These are phyloP conservation scores for Nestor notabilis DNA, from an alignment of 2,113 vertebrate species.

Conservation along the genomic window DNA sequence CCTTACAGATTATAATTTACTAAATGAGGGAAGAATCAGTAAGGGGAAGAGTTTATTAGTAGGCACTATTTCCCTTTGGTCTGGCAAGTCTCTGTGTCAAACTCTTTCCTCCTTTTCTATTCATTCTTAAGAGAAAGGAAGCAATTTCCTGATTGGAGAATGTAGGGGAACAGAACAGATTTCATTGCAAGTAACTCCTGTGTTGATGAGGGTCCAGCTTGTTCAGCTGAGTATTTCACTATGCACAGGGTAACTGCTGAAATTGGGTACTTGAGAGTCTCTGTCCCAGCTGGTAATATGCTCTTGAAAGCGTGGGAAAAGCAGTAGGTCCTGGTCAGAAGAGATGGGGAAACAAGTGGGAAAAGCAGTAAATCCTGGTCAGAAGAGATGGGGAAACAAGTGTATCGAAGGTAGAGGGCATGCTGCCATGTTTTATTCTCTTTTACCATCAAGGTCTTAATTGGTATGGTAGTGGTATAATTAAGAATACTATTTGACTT, in stretches of 20 bases:
- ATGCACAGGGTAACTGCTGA: not conserved
- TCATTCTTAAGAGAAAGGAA: not conserved
- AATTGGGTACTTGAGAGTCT: not conserved
- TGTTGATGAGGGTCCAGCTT: not conserved
- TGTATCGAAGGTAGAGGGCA: not conserved
- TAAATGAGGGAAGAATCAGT: not conserved
- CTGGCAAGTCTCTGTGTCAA: not conserved
- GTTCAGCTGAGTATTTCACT: not conserved
- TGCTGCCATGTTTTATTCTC: not conserved
- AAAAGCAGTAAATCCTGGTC: not conserved
- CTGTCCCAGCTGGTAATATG: not conserved
- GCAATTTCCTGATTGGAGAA: not conserved
- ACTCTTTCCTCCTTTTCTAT: not conserved
- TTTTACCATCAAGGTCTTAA: not conserved
- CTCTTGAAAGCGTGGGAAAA: not conserved
- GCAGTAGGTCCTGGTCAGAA: not conserved
- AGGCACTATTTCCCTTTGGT: not conserved
- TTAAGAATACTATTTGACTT: not conserved
- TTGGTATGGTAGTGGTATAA: not conserved
- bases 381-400: not conserved
- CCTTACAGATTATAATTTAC: not conserved
- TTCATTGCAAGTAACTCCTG: not conserved
- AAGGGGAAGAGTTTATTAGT: not conserved
- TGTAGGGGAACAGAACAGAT: not conserved
- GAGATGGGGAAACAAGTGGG: not conserved